A percentile compares a stretch with the other conserved stretches of the same genome.
Conservation (phyloP, 2,888 invertebrate genomes). For the Eristalinus sepulchralis region DNA sequence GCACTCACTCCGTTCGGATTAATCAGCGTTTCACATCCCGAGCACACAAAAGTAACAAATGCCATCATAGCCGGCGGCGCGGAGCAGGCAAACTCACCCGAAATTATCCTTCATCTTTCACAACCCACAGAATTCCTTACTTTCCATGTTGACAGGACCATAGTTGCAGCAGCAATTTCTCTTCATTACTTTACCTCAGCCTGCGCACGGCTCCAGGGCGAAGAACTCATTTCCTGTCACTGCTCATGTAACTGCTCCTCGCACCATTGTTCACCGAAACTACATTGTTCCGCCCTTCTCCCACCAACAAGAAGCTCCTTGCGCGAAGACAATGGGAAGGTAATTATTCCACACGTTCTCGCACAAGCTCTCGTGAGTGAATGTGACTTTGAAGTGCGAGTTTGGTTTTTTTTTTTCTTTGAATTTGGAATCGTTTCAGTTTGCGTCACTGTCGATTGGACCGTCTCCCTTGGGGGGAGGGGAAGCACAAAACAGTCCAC, state of each 20-base stretch:
- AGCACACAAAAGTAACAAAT: conserved; percentile 48
- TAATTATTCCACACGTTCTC: conserved; percentile 60
- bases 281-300: conserved; percentile 57
- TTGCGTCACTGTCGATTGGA: not conserved
- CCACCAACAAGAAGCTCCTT: conserved; percentile 49
- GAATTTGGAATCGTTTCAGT: not conserved
- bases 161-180: conserved; percentile 57
- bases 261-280: conserved; percentile 59
- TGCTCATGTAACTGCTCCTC: conserved; percentile 30
- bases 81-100: conserved; percentile 32
- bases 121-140: conserved; percentile 41
- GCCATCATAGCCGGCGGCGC: conserved; percentile 17
- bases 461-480: not conserved
- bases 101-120: conserved; percentile 63
- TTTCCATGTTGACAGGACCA: conserved; percentile 28
- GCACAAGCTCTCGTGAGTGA: not conserved
- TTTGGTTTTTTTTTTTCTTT: not conserved
- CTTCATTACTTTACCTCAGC: conserved; percentile 68
- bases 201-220: conserved; percentile 41
- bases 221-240: conserved; percentile 57
- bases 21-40: conserved; percentile 46
- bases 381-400: not conserved
- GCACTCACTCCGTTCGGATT: not conserved
- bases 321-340: conserved; percentile 58
- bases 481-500: not conserved